A percentile compares a stretch with the other conserved stretches of the same genome.
Conservation (phyloP, 2,113 vertebrate species). For the Ctenomys sociabilis region DNA sequence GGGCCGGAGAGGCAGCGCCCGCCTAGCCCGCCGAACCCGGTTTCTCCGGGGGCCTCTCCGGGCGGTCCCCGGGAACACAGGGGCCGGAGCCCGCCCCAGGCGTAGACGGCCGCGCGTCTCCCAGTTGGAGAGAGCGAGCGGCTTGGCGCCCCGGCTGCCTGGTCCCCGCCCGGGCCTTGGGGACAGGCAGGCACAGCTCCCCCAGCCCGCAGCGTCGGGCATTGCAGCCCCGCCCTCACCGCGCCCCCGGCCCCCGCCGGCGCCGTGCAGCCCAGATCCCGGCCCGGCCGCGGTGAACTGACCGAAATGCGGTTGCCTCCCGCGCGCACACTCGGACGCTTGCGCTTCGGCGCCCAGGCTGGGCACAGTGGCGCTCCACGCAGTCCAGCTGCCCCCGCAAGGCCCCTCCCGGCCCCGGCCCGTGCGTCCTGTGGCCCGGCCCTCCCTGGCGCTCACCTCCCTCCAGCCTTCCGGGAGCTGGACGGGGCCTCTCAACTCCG, state of each 20-base stretch:
- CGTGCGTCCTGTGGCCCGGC: conserved; percentile 49
- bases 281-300: neutral
- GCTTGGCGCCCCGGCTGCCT: conserved; percentile 65
- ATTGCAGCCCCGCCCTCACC: conserved; percentile 67
- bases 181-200: conserved; percentile 79
- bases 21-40: conserved; percentile 63
- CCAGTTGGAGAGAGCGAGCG: neutral
- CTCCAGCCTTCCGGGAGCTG: conserved; percentile 75
- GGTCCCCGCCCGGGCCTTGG: conserved; percentile 56
- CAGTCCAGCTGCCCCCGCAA: neutral
- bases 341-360: neutral
- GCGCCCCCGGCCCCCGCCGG: conserved; percentile 39
- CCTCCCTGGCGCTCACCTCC: conserved; percentile 75
- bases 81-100: conserved; percentile 18
- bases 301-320: neutral
- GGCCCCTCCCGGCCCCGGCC: conserved; percentile 69
- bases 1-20: conserved; percentile 68
- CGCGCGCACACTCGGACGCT: conserved; percentile 11
- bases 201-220: conserved; percentile 77
- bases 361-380: neutral
- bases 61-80: neutral
- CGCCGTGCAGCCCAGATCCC: conserved; percentile 24
- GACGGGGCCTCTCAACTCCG: conserved; percentile 68
- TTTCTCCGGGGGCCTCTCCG: conserved; percentile 56
- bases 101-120: conserved; percentile 60